phyloP scores from a whole-genome alignment of 30 jellyfish, hydroid and myxozoan genomes.

The Pseudorhiza aurosa region DNA sequence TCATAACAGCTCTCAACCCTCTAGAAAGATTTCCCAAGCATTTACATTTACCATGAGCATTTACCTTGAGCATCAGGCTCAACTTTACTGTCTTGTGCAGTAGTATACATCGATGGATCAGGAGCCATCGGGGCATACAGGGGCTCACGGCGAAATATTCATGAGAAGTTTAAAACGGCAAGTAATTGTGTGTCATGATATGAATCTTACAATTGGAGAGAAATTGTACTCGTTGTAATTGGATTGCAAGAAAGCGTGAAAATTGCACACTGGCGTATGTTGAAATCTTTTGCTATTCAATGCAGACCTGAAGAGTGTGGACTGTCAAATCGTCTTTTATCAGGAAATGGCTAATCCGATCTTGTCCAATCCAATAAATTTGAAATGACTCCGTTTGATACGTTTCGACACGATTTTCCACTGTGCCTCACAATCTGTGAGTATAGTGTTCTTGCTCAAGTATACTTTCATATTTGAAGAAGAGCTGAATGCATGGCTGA shows the following conservation, averaged over 20 bases:
- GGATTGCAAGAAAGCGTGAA: neutral
- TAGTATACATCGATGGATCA: too few relatives aligned
- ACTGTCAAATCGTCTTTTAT: neutral
- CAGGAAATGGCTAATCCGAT: constrained; percentile 6
- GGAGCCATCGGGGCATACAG: too few relatives aligned
- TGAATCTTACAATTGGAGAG: neutral
- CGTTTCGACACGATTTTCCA: neutral
- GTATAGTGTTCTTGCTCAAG: too few relatives aligned
- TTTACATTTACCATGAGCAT: too few relatives aligned
- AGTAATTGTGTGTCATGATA: neutral
- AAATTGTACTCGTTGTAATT: neutral
- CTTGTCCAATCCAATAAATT: neutral
- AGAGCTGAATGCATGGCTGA: too few relatives aligned
- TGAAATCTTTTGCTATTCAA: neutral
- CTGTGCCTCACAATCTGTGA: neutral
- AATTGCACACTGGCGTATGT: neutral
- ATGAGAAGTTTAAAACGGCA: constrained; percentile 2
- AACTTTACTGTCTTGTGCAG: too few relatives aligned
- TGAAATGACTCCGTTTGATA: neutral
- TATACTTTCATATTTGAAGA: too few relatives aligned
- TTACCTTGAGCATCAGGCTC: too few relatives aligned
- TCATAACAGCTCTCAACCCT: too few relatives aligned
- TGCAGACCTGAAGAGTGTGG: constrained; percentile 9
- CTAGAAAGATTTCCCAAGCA: too few relatives aligned
- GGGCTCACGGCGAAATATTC: neutral